A percentile compares a stretch with the other conserved stretches of the same genome.
phyloP scores from a whole-genome alignment of 2,797 vertebrate genomes.

The Sebastes flavidus region DNA sequence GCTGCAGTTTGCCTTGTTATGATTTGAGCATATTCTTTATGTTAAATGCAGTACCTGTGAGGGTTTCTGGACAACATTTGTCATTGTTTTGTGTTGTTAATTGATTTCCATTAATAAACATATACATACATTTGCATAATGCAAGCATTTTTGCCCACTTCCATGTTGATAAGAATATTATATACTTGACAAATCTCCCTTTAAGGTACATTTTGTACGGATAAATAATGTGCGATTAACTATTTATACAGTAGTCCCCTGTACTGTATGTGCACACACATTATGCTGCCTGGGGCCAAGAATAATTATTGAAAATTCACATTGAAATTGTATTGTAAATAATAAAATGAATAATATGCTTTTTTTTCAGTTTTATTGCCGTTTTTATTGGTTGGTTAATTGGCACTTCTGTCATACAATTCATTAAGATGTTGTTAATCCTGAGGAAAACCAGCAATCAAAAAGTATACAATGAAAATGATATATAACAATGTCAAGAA shows the following conservation, averaged over 20 bases:
- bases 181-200: no score
- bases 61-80: no score
- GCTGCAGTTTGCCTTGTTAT: no score
- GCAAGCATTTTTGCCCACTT: fast-evolving
- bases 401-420: not conserved
- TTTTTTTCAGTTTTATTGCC: not conserved
- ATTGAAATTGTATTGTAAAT: not conserved
- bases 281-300: not conserved
- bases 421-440: not conserved
- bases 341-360: not conserved
- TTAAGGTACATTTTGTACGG: no score
- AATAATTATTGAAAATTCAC: not conserved
- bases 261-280: not conserved
- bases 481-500: not conserved
- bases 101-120: no score
- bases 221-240: no score
- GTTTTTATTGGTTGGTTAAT: not conserved
- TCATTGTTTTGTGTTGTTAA: no score
- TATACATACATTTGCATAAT: no score
- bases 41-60: no score
- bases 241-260: not conserved
- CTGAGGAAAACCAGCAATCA: not conserved
- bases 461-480: not conserved
- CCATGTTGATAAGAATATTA: fast-evolving
- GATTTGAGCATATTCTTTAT: no score